Evolutionary conservation across 2,113 vertebrate species (phyloP), one percentile per base, ranked within the genome.

Genomic region (Theropithecus gelada): DNA sequence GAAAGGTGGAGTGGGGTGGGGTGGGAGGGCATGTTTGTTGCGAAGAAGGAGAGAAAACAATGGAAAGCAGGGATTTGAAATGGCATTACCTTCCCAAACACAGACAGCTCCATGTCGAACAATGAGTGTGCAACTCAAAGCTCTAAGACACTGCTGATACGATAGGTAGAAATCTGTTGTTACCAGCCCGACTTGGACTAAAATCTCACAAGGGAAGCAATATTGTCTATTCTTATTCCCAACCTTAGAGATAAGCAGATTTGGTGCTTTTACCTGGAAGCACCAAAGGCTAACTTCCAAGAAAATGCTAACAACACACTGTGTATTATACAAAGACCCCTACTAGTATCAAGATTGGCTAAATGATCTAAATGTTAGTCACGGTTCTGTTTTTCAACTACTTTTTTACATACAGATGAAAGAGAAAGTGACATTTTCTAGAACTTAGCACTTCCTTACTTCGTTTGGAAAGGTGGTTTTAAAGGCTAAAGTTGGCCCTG

Each of bases 311-410:
- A 52, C 14, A 92, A 32, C 3, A 25, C 64, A 5, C 32, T n/a
- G 2, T 20, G 11, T 66, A 48, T 86, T 59, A n/a, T 17, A 45
- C 45, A 32, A 86, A 52, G 95, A 40, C 12, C 30, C 30, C n/a
- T 80, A 2, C 20, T 59, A 57, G 7, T 64, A 43, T 57, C 85
- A 78, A 50, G 38, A 66, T 70, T 50, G 87, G 70, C 13, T 57
- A 96, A 30, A 55, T 88, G 18, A 92, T 30, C 38, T 90, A 86
- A 92, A 79, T 32, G 14, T 90, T 57, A 50, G 52, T 86, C 95
- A 90, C 11, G 22, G 45, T 27, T 93, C 72, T 92, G 50, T 57
- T 64, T 97, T 92, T 94, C 75, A 84, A 30, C 20, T 70, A 38
- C 55, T 52, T 93, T 84, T 68, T 8, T 61, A 90, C 80, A 23